Evolutionary conservation across 2,797 vertebrate species (phyloP).

Genomic region (Neosalanx taihuensis): DNA sequence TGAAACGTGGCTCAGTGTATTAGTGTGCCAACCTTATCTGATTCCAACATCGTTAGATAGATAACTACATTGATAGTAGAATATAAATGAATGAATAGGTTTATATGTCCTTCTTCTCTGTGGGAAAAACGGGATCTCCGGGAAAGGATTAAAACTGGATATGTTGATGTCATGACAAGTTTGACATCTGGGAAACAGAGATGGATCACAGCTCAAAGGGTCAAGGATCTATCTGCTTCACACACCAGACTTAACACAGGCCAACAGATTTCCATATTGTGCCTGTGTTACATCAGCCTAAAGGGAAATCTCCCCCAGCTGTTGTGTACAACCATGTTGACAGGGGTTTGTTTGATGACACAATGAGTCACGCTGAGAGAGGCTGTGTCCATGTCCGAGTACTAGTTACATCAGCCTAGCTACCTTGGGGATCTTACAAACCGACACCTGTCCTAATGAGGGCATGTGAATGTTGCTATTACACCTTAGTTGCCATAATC

Average conservation of each 20-base stretch:
- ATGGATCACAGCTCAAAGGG: constrained; percentile 3
- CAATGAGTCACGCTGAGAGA: background rate
- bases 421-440: background rate
- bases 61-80: too few relatives aligned
- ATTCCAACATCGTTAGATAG: too few relatives aligned
- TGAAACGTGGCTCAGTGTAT: background rate
- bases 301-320: background rate
- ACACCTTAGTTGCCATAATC: too few relatives aligned
- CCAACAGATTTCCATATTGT: background rate
- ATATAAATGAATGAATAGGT: too few relatives aligned
- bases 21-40: too few relatives aligned
- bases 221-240: background rate
- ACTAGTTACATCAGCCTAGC: background rate
- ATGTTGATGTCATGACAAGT: background rate
- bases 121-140: too few relatives aligned
- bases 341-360: constrained; percentile 21
- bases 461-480: too few relatives aligned
- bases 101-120: too few relatives aligned
- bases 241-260: background rate
- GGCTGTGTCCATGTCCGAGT: too few relatives aligned
- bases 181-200: constrained; percentile 7
- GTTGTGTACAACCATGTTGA: background rate
- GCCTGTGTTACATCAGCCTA: constrained; percentile 4
- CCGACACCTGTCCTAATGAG: background rate
- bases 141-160: background rate